phyloP scores from a whole-genome alignment of 2,888 invertebrate species.

The Apamea crenata region DNA sequence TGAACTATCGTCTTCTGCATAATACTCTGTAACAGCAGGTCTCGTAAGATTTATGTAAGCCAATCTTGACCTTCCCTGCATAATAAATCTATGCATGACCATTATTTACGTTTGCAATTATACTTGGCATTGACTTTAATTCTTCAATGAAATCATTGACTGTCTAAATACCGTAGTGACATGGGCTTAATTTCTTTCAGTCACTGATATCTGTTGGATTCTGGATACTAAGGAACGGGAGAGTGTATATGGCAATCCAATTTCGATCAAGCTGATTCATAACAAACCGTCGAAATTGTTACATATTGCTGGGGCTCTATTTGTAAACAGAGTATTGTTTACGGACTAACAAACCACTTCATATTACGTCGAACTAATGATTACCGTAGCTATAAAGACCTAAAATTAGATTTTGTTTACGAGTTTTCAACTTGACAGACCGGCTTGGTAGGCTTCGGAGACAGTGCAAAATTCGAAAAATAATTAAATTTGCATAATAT shows the following conservation, averaged over 20 bases:
- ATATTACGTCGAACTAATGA: conserved; percentile 24
- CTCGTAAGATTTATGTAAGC: conserved; percentile 46
- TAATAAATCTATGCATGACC: conserved; percentile 14
- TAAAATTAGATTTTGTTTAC: conserved; percentile 52
- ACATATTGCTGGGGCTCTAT: conserved; percentile 28
- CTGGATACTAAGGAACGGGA: not conserved
- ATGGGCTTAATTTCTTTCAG: not conserved
- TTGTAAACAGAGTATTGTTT: conserved; percentile 47
- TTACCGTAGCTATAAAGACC: conserved; percentile 14
- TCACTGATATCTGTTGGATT: not conserved
- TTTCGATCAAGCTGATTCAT: conserved; percentile 16
- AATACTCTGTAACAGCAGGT: conserved; percentile 20
- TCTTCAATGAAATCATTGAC: conserved; percentile 24
- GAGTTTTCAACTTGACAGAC: conserved; percentile 47
- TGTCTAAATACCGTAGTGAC: not conserved
- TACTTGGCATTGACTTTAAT: conserved; percentile 55
- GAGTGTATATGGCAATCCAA: conserved; percentile 5
- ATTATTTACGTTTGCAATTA: conserved; percentile 38
- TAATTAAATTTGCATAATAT: conserved; percentile 22
- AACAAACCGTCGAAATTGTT: conserved; percentile 23
- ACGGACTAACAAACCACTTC: conserved; percentile 27
- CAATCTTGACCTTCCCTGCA: conserved; percentile 50
- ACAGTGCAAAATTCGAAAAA: conserved; percentile 36
- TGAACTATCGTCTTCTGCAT: conserved; percentile 23
- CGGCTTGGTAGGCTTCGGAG: conserved; percentile 35